phyloP scores from a whole-genome alignment of 2,797 vertebrate species.

The Neostethus bicornis region DNA sequence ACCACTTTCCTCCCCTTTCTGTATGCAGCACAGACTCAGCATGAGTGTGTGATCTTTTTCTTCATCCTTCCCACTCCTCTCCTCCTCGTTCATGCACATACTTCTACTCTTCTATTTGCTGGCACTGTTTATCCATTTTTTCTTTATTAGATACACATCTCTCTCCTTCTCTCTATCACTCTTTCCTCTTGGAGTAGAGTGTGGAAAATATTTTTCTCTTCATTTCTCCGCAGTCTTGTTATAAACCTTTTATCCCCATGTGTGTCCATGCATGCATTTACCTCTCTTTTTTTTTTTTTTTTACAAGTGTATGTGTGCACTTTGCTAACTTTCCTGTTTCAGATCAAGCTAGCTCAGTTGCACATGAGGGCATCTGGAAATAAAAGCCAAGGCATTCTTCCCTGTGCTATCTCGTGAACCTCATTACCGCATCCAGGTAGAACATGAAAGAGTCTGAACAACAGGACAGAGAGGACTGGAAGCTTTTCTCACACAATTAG shows the following conservation, averaged over 20 bases:
- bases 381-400: conserved; percentile 42
- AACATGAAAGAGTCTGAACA: conserved; percentile 44
- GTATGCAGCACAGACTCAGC: conserved; percentile 7
- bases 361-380: conserved; percentile 9
- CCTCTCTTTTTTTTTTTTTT: neutral
- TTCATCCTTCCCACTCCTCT: conserved; percentile 27
- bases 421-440: conserved; percentile 54
- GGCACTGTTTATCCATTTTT: conserved; percentile 24
- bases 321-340: conserved; percentile 14
- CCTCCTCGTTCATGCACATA: conserved; percentile 9
- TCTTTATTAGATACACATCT: conserved; percentile 11
- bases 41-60: conserved; percentile 43
- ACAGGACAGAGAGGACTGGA: conserved; percentile 8
- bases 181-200: conserved; percentile 19
- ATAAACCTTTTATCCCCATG: conserved; percentile 37
- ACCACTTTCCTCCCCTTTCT: conserved; percentile 10
- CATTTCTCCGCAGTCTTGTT: conserved; percentile 44
- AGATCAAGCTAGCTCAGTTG: conserved; percentile 17
- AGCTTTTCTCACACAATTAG: conserved; percentile 36
- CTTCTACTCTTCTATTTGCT: conserved; percentile 16
- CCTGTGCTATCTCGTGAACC: conserved; percentile 41
- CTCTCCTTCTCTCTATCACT: neutral
- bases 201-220: conserved; percentile 10
- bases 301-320: conserved; percentile 2
- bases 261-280: conserved; percentile 34